phyloP scores from a whole-genome alignment of 1,140 invertebrate genomes.

The Reticulitermes speratus region DNA sequence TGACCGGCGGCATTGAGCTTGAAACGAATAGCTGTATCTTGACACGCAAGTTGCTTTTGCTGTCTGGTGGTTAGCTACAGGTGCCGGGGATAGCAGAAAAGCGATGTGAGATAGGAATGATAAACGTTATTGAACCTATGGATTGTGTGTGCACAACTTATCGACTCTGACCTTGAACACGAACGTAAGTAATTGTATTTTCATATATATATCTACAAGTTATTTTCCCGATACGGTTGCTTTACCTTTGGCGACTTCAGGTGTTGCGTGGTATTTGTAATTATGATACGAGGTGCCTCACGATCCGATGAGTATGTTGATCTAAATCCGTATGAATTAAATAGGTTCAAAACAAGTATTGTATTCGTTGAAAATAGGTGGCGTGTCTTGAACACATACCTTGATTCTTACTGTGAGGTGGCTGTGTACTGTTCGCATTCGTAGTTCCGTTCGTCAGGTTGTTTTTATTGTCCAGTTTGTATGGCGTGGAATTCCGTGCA shows the following conservation, averaged over 20 bases:
- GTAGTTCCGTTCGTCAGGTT: too few relatives aligned
- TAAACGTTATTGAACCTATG: not conserved
- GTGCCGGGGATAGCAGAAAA: not conserved
- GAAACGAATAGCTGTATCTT: not conserved
- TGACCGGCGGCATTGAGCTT: not conserved
- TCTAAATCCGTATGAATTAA: not conserved
- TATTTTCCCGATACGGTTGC: not conserved
- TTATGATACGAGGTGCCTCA: not conserved
- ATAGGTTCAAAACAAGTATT: too few relatives aligned
- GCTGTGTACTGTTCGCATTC: too few relatives aligned
- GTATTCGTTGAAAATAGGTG: too few relatives aligned
- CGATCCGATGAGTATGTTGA: not conserved
- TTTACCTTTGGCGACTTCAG: not conserved
- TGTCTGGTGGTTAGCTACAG: not conserved
- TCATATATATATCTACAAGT: not conserved
- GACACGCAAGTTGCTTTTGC: not conserved
- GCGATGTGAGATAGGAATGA: not conserved
- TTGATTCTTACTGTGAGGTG: too few relatives aligned
- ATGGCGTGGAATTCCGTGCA: too few relatives aligned
- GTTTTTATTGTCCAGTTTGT: too few relatives aligned
- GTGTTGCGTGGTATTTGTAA: not conserved
- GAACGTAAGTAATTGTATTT: constrained; percentile 5
- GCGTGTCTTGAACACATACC: too few relatives aligned
- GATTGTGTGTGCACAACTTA: not conserved
- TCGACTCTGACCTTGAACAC: constrained; percentile 2